Evolutionary conservation across 2,113 vertebrate genomes (phyloP).

Genomic region (Chauna torquata): DNA sequence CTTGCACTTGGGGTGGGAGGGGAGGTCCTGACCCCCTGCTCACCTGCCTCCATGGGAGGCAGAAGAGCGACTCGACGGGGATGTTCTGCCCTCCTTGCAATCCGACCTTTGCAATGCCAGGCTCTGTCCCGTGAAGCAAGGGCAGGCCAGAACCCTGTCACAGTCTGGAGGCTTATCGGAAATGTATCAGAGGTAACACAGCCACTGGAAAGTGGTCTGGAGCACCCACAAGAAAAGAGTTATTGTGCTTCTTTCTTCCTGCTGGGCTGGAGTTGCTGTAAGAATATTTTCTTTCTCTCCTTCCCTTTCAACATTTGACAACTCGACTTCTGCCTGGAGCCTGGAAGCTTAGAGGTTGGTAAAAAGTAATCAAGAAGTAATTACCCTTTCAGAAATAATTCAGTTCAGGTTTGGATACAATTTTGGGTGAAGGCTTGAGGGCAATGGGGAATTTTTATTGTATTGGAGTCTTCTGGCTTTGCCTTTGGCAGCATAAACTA

Average conservation of each 20-base stretch:
- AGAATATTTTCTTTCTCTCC: background rate
- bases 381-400: conserved; percentile 57
- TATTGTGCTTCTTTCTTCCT: background rate
- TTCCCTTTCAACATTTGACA: conserved; percentile 11
- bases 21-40: background rate
- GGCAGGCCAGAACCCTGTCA: background rate
- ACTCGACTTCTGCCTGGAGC: conserved; percentile 31
- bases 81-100: background rate
- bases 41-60: rapidly evolving
- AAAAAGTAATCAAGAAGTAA: conserved; percentile 63
- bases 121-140: background rate
- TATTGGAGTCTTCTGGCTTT: background rate
- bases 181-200: conserved; percentile 15
- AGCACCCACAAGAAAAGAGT: conserved; percentile 26
- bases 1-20: background rate
- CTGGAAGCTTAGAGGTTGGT: conserved; percentile 46
- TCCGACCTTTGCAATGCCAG: background rate
- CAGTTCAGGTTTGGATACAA: conserved; percentile 40
- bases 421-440: conserved; percentile 21
- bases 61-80: rapidly evolving
- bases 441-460: conserved; percentile 26
- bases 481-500: background rate
- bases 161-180: conserved; percentile 41
- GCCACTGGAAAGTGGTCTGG: background rate
- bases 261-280: background rate